phyloP scores from a whole-genome alignment of 2,888 invertebrate genomes.

The Neoscelio sp. region DNA sequence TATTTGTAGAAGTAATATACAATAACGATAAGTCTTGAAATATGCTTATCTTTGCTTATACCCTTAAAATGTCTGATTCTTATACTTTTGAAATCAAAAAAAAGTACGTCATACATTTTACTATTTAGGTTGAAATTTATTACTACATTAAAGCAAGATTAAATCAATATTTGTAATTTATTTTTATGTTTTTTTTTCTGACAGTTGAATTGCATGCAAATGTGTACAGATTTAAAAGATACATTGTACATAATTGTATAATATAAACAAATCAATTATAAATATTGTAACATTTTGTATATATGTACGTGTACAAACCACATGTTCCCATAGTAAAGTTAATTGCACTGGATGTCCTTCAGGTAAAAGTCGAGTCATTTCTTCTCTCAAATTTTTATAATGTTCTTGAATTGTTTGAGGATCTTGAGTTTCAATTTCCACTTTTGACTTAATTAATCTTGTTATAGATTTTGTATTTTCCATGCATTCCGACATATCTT shows the following conservation, averaged over 20 bases:
- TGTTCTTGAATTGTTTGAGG: constrained; percentile 55
- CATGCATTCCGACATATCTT: constrained; percentile 77
- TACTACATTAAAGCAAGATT: too few relatives aligned
- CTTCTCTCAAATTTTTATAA: constrained; percentile 70
- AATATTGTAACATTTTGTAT: constrained; percentile 46
- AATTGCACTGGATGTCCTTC: constrained; percentile 84
- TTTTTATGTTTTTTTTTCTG: too few relatives aligned
- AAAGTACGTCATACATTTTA: too few relatives aligned
- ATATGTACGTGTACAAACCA: constrained; percentile 80
- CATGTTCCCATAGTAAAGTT: constrained; percentile 92
- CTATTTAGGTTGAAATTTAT: too few relatives aligned
- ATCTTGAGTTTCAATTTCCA: constrained; percentile 29
- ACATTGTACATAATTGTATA: not conserved
- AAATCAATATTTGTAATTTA: too few relatives aligned
- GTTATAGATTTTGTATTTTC: constrained; percentile 77
- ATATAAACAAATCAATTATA: constrained; percentile 7
- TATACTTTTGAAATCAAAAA: too few relatives aligned
- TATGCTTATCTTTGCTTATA: too few relatives aligned
- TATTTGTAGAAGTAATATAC: constrained; percentile 9
- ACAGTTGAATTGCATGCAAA: too few relatives aligned
- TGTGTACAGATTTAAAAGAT: too few relatives aligned
- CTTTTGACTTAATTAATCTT: constrained; percentile 74
- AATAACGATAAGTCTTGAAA: too few relatives aligned
- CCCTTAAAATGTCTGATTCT: too few relatives aligned
- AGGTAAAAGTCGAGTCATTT: constrained; percentile 76